Conservation (phyloP, 2,888 invertebrate species). For the Doris montereyensis region DNA sequence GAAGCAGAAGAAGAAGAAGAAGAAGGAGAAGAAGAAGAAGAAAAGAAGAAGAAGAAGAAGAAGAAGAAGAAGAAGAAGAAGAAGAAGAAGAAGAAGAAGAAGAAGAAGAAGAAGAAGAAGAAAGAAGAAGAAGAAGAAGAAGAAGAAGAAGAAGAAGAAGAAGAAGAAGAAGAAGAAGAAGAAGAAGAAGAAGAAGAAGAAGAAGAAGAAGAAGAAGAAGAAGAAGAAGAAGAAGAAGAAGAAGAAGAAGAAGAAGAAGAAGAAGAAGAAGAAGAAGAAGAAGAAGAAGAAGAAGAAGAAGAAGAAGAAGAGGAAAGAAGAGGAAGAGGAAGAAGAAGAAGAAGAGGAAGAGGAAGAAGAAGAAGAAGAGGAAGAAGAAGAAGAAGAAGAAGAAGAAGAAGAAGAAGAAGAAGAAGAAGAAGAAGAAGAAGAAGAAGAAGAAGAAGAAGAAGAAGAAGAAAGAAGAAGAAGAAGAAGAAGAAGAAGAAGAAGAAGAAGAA, state of each 20-base stretch:
- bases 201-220: slow-evolving; percentile 1
- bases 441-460: background rate
- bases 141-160: background rate
- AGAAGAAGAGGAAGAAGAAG: background rate
- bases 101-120: slow-evolving; percentile 34
- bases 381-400: background rate
- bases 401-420: background rate
- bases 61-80: slow-evolving; percentile 34
- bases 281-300: slow-evolving; percentile 12
- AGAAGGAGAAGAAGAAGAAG: slow-evolving; percentile 32
- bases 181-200: background rate
- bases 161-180: background rate
- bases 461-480: background rate
- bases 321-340: slow-evolving; percentile 22
- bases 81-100: slow-evolving; percentile 26
- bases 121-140: slow-evolving; percentile 10
- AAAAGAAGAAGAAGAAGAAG: slow-evolving; percentile 28
- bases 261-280: slow-evolving; percentile 5
- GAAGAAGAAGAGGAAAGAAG: background rate
- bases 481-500: background rate
- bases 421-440: background rate
- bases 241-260: slow-evolving; percentile 10
- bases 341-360: background rate
- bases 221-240: slow-evolving; percentile 10
- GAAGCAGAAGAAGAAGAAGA: background rate